These are phyloP conservation scores for Hololepta plana DNA, from an alignment of 2,888 invertebrate species.

Conservation along the genomic window DNA sequence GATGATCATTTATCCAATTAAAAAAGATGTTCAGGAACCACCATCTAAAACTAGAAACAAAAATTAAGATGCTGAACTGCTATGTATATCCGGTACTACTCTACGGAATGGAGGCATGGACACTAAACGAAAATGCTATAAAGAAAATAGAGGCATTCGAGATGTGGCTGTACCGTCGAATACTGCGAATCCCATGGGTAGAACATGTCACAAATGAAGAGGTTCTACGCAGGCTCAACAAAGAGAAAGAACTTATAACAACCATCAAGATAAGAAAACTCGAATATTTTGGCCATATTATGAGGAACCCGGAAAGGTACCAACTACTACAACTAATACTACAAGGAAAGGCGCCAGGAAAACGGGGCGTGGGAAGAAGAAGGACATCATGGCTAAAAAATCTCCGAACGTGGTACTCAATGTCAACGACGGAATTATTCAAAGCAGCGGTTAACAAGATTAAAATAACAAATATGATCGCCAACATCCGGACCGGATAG, in stretches of 20 bases:
- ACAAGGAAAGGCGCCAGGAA: background rate
- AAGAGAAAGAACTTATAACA: conserved; percentile 2
- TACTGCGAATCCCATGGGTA: background rate
- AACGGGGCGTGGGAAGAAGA: conserved; percentile 4
- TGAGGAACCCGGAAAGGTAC: background rate
- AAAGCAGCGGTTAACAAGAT: conserved; percentile 2
- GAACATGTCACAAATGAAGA: background rate
- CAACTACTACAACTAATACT: background rate
- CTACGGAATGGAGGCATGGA: conserved; percentile 1
- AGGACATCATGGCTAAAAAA: conserved; percentile 7
- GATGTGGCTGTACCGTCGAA: background rate
- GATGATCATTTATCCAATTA: too few species aligned
- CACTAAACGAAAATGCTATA: background rate
- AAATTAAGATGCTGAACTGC: too few species aligned
- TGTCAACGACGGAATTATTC: background rate
- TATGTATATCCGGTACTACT: background rate
- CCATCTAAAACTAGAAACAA: too few species aligned
- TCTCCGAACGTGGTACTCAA: conserved; percentile 5
- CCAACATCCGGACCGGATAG: conserved; percentile 5
- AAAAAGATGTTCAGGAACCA: too few species aligned
- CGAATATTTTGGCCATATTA: conserved; percentile 7
- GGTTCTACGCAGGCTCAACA: background rate
- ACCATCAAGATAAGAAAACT: conserved; percentile 7
- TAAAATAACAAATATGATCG: conserved; percentile 4
- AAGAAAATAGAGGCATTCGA: background rate